phyloP scores from a whole-genome alignment of 2,888 invertebrate species.

The Strigamia crassipes region DNA sequence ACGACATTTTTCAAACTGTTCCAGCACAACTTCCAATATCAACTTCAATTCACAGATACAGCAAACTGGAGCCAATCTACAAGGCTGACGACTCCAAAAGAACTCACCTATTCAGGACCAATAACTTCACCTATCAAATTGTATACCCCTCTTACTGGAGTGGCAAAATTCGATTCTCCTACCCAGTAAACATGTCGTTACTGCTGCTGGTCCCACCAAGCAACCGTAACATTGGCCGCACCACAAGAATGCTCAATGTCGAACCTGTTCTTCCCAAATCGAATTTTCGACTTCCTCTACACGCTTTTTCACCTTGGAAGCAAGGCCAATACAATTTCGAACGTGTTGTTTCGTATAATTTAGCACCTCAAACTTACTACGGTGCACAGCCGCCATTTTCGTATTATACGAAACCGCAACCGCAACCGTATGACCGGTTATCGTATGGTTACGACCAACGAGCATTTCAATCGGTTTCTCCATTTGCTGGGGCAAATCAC shows the following conservation, averaged over 20 bases:
- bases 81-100: background rate
- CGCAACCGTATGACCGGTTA: background rate
- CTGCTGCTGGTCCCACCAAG: background rate
- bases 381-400: background rate
- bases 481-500: slow-evolving; percentile 6
- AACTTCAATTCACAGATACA: background rate
- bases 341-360: background rate
- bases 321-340: background rate
- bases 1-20: background rate
- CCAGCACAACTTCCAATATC: background rate
- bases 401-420: background rate
- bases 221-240: background rate
- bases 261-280: background rate
- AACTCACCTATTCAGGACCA: background rate
- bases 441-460: background rate
- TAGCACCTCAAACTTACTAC: background rate
- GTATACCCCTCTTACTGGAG: slow-evolving; percentile 42
- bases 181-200: background rate
- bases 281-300: background rate
- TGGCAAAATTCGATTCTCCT: background rate
- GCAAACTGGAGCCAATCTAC: background rate
- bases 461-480: background rate
- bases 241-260: background rate
- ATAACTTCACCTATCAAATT: slow-evolving; percentile 39
- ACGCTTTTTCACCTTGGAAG: background rate